These are phyloP conservation scores for Poeciliopsis retropinna DNA, from an alignment of 2,113 vertebrate genomes.

Conservation along the genomic window DNA sequence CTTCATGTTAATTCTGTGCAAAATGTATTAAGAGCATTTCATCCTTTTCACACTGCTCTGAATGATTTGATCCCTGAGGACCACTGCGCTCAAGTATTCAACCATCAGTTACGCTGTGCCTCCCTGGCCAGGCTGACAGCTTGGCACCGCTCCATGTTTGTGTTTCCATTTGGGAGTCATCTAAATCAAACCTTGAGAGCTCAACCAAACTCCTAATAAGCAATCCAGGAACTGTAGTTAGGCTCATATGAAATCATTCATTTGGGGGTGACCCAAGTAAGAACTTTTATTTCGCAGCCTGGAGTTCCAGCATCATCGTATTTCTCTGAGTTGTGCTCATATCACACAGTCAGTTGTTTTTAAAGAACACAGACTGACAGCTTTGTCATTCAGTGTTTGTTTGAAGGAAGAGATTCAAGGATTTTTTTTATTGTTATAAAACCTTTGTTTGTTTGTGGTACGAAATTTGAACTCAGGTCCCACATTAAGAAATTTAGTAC, in stretches of 20 bases:
- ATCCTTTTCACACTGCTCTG: conserved; percentile 24
- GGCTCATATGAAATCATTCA: conserved; percentile 65
- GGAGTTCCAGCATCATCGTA: conserved; percentile 27
- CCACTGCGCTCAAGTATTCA: conserved; percentile 18
- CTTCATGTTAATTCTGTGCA: conserved; percentile 5
- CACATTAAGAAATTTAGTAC: no score
- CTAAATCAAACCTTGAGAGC: conserved; percentile 72
- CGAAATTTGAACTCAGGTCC: no score
- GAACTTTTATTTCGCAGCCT: conserved; percentile 5
- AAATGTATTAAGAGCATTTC: conserved; percentile 3
- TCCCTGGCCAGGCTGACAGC: conserved; percentile 58
- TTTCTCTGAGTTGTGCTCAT: conserved; percentile 30
- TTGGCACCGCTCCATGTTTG: conserved; percentile 68
- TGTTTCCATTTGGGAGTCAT: conserved; percentile 76
- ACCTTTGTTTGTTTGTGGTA: no score
- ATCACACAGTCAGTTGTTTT: conserved; percentile 29
- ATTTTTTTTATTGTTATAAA: no score
- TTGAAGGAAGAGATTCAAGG: conserved; percentile 20
- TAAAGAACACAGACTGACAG: conserved; percentile 30
- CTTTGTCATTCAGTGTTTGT: conserved; percentile 14
- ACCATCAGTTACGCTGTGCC: conserved; percentile 65
- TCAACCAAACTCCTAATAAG: conserved; percentile 70
- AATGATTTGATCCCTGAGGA: conserved; percentile 41
- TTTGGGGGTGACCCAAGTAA: conserved; percentile 37
- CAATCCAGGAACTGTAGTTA: conserved; percentile 46